Evolutionary conservation across 2,888 invertebrate species (phyloP).

Genomic region (Temnothorax unifasciatus): DNA sequence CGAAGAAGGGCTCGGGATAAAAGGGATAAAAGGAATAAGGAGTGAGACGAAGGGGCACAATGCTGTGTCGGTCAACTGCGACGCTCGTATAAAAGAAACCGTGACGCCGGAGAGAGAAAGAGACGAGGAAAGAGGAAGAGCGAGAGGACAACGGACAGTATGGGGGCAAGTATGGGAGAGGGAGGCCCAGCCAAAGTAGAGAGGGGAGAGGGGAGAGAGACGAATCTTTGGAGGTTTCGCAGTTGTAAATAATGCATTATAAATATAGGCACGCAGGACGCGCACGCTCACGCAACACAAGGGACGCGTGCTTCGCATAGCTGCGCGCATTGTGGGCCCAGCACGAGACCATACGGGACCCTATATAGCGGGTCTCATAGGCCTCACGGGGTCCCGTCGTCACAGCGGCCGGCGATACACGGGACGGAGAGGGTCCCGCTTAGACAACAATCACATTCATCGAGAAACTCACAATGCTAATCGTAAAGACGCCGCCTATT

Average conservation of each 20-base stretch:
- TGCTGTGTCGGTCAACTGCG: slow-evolving; percentile 70
- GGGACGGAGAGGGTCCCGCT: slow-evolving; percentile 79
- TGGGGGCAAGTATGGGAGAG: slow-evolving; percentile 16
- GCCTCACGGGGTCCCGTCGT: slow-evolving; percentile 61
- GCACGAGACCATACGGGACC: slow-evolving; percentile 80
- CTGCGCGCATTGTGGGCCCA: slow-evolving; percentile 83
- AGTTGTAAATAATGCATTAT: slow-evolving; percentile 85
- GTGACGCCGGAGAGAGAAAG: slow-evolving; percentile 45
- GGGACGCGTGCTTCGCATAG: slow-evolving; percentile 86
- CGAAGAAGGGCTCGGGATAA: slow-evolving; percentile 56
- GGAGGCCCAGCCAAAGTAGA: slow-evolving; percentile 20
- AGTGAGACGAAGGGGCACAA: slow-evolving; percentile 64
- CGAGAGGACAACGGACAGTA: slow-evolving; percentile 21
- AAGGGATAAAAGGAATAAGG: slow-evolving; percentile 63
- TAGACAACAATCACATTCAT: slow-evolving; percentile 86
- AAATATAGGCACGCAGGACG: slow-evolving; percentile 84
- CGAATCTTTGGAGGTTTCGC: slow-evolving; percentile 73
- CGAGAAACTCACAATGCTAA: slow-evolving; percentile 85
- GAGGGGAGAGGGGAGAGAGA: slow-evolving; percentile 46
- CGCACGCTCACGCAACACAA: slow-evolving; percentile 79
- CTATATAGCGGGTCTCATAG: slow-evolving; percentile 68
- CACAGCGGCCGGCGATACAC: slow-evolving; percentile 69
- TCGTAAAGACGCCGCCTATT: slow-evolving; percentile 86
- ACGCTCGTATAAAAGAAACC: slow-evolving; percentile 57
- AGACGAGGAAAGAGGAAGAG: slow-evolving; percentile 42